Evolutionary conservation across 2,113 vertebrate species (phyloP), one percentile per base, ranked within the genome.

Genomic region (Ophthalmolycus amberensis): DNA sequence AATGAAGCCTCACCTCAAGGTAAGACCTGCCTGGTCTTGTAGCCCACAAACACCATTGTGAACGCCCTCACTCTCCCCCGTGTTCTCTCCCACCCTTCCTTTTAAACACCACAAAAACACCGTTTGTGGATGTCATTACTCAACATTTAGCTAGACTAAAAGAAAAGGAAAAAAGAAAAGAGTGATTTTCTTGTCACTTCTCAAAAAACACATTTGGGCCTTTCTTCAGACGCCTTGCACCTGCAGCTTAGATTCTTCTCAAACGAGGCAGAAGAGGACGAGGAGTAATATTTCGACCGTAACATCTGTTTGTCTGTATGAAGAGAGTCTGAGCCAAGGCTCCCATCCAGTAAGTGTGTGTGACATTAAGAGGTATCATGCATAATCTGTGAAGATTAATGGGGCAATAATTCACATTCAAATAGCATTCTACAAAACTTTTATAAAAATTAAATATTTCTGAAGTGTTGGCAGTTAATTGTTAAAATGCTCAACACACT

Each of bases 1-100:
- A 50, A 65, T 65, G 52, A 75, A 73, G 71, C 65, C 44, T 75
- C 56, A 40, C 58, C 60, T 70, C 38, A 71, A 25, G n/a, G 34
- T 3, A 9, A 22, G 80, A 62, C 83, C 52, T 90, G 90, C 6
- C 88, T 73, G 67, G 80, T 90, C 92, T 86, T 90, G 89, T 54
- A 48, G 37, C 52, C 3, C 29, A n/a, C 38, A 66, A 27, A 75
- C 56, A 56, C 62, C 48, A 72, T 9, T 72, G 78, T 75, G 22
- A 76, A 46, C 69, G 79, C 63, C 66, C 63, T 74, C 20, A 64
- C 75, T 69, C 15, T 60, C 29, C 40, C 20, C 40, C 11, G 1
- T 59, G 29, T 58, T 20, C 38, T 50, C 29, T 66, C 40, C 76
- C 75, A 80, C 15, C 54, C 3, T 48, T 1, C 44, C 40, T 59